phyloP scores from a whole-genome alignment of 1,140 invertebrate genomes.

The Zaprionus nigranus region DNA sequence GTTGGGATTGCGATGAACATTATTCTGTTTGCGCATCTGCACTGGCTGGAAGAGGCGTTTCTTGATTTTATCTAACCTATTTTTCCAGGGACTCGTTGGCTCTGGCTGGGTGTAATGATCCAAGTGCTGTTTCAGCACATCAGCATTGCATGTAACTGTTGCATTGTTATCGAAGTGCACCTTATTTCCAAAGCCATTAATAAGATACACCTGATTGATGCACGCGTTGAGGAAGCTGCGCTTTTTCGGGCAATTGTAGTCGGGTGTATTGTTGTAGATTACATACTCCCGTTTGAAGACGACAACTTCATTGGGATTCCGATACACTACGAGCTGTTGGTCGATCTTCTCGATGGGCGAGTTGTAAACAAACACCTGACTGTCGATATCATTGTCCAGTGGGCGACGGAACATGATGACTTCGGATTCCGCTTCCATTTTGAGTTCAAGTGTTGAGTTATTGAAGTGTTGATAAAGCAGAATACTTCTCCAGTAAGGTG shows the following conservation, averaged over 20 bases:
- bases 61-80: conserved; percentile 61
- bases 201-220: conserved; percentile 67
- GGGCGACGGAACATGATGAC: conserved; percentile 50
- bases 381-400: conserved; percentile 25
- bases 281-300: conserved; percentile 68
- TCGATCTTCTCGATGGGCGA: conserved; percentile 60
- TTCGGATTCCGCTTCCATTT: conserved; percentile 45
- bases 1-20: background rate
- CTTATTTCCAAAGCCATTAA: conserved; percentile 47
- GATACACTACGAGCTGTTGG: conserved; percentile 61
- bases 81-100: background rate
- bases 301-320: conserved; percentile 50
- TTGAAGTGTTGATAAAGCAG: too few species aligned
- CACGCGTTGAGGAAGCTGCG: conserved; percentile 68
- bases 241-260: conserved; percentile 60
- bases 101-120: conserved; percentile 56
- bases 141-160: conserved; percentile 11
- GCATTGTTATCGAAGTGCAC: conserved; percentile 48
- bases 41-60: conserved; percentile 62
- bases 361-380: conserved; percentile 57
- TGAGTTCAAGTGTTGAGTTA: background rate
- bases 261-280: conserved; percentile 60
- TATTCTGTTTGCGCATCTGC: conserved; percentile 35
- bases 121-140: conserved; percentile 59
- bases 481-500: too few species aligned